Base-by-base conservation (phyloP, 2,888 invertebrate genomes). In the Neoaliturus tenellus region DNA sequence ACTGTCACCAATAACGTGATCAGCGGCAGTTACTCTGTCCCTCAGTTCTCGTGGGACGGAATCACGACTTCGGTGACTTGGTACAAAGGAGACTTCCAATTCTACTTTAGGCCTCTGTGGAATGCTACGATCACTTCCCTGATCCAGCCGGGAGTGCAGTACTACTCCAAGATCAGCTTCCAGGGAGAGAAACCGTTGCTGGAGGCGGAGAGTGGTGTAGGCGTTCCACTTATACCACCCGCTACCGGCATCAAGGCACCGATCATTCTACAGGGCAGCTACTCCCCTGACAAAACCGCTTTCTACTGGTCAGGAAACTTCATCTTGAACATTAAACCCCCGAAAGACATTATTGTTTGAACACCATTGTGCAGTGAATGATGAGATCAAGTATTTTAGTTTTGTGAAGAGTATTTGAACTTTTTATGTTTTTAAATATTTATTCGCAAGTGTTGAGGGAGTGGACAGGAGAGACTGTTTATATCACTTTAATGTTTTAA, bases 1-100 rank as follows among this genome's bases (percentile, higher is more conserved):
- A 44, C 67, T 44, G 81, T 81, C n/a, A 67, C 35, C 2, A 69
- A 81, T 14, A n/a, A 17, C 14, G 0, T 48, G 23, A 35, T 75
- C 17, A 75, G 33, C 20, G 75, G 75, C 4, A 75, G 48, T 28
- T 75, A 75, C 44, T 75, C 84, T 33, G 82, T 87, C 35, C 86
- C 86, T 12, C 85, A 86, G 44, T 85, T 86, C 75, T 78, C 84
- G 35, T 83, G 83, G 58, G 80, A 85, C 58, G 85, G 85, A 23
- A 69, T 85, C n/a, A 82, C 80, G n/a, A 78, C 80, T 6, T 80
- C 83, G 28, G 67, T 86, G 20, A 85, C 83, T 41, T 87, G 86
- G 85, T 83, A 84, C 44, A 86, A 86, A 23, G 87, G 87, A 20
- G 82, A 85, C n/a, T 86, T 87, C 71, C 82, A 55, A 20, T 84